Evolutionary conservation across 2,888 invertebrate genomes (phyloP).

Genomic region (Drosophila paranaensis): DNA sequence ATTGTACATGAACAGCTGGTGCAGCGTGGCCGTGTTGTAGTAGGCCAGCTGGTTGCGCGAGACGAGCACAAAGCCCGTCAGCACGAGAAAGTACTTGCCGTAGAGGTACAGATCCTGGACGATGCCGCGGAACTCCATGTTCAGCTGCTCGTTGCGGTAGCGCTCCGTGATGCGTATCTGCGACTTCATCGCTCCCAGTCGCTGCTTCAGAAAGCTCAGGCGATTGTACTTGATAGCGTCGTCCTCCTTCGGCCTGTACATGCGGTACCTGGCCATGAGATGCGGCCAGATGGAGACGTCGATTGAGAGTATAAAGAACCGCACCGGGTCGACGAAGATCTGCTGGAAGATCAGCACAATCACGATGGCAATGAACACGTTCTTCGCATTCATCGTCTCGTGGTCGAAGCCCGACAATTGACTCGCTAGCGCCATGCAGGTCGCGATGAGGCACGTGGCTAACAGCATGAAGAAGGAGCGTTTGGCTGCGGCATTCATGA

Average conservation of each 20-base stretch:
- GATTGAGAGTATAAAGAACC: slow-evolving; percentile 20
- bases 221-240: slow-evolving; percentile 24
- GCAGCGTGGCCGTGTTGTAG: slow-evolving; percentile 70
- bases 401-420: slow-evolving; percentile 32
- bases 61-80: slow-evolving; percentile 68
- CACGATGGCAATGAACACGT: slow-evolving; percentile 22
- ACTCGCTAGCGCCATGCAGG: background rate
- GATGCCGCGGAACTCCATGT: slow-evolving; percentile 70
- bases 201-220: slow-evolving; percentile 56
- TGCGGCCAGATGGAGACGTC: slow-evolving; percentile 37
- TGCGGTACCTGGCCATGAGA: background rate
- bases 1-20: slow-evolving; percentile 54
- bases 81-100: slow-evolving; percentile 68
- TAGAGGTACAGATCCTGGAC: slow-evolving; percentile 73
- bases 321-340: slow-evolving; percentile 33
- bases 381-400: slow-evolving; percentile 32
- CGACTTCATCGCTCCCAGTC: slow-evolving; percentile 53
- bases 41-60: slow-evolving; percentile 65
- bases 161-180: slow-evolving; percentile 57
- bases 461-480: slow-evolving; percentile 3
- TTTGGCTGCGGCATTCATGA: background rate
- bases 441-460: slow-evolving; percentile 7
- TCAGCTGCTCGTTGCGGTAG: slow-evolving; percentile 66
- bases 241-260: background rate
- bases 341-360: slow-evolving; percentile 31